Conservation (phyloP, 2,113 vertebrate genomes). For the Prinia subflava region DNA sequence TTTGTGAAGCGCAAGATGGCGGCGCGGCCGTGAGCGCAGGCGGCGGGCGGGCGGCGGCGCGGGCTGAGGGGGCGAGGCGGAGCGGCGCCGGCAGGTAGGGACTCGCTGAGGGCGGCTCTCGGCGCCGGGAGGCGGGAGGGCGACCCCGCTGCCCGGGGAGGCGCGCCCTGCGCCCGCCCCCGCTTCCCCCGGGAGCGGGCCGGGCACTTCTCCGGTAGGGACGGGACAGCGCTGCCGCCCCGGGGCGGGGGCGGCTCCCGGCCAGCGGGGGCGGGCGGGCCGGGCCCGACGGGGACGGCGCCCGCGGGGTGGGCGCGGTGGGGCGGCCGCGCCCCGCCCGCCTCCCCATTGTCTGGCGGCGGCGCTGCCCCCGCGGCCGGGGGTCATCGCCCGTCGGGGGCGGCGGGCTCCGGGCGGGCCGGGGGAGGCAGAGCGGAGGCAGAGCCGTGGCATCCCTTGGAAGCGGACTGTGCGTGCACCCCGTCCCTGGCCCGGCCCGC, state of each 20-base stretch:
- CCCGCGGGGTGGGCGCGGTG: not conserved
- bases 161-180: no score
- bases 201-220: no score
- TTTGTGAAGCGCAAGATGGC: no score
- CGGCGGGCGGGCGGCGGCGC: no score
- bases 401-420: not conserved
- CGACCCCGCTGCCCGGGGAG: no score
- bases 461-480: not conserved
- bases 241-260: not conserved
- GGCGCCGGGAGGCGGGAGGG: no score
- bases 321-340: not conserved
- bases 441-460: not conserved
- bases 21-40: no score
- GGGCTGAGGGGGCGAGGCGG: no score
- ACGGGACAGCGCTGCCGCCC: no score
- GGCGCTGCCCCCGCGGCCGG: not conserved
- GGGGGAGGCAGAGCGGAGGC: not conserved
- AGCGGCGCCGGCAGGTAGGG: no score
- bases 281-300: not conserved
- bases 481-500: not conserved
- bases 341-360: conserved; percentile 7
- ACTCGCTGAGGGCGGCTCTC: no score
- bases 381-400: not conserved
- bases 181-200: no score
- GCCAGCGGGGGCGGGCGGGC: not conserved